Evolutionary conservation across 2,888 invertebrate genomes (phyloP), one percentile per base, ranked within the genome.

Genomic region (Heteromyza rotundicornis): DNA sequence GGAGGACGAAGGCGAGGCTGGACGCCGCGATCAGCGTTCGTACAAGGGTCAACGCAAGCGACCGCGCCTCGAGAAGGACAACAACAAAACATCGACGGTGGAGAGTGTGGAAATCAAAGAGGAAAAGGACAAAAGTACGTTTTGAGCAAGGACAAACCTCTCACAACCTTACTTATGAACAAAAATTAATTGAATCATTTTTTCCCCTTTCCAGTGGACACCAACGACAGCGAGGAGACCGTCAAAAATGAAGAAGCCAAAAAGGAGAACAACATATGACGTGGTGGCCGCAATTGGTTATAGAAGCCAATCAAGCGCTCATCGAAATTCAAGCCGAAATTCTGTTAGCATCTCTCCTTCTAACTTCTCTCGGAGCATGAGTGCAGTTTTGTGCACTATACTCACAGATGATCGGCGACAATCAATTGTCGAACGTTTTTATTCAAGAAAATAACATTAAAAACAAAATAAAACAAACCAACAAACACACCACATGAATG

Each of bases 1-100:
- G 1, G 98, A 98, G 82, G 96, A 97, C 79, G 98, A 98, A 82
- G 92, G 91, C 1, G 84, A 84, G 59, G 84, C 83, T 53, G 87
- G 87, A 2, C 85, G 90, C 1, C 85, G 90, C 61, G 90, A 90
- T 79, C 88, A 81, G 68, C 85, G 88, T 64, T 84, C 86, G n/a
- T 88, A 86, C 80, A 86, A 88, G 71, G 83, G 84, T 2, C 86
- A 86, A 54, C 86, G 91, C 65, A 92, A 92, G 80, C 85, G 92
- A 0, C 91, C 92, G 57, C 88, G 92, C 1, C 85, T 92, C 61
- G 92, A 92, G 78, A 92, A 87, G 74, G 87, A 87, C 1, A 62
- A 64, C 36, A 81, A 76, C 64, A 70, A 40, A n/a, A 40, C 40
- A n/a, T n/a, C 14, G 2, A 3, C 40, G 14, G 55, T 59, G 3